Evolutionary conservation across 2,888 invertebrate genomes (phyloP).

Genomic region (Gymnoscelis rufifasciata): DNA sequence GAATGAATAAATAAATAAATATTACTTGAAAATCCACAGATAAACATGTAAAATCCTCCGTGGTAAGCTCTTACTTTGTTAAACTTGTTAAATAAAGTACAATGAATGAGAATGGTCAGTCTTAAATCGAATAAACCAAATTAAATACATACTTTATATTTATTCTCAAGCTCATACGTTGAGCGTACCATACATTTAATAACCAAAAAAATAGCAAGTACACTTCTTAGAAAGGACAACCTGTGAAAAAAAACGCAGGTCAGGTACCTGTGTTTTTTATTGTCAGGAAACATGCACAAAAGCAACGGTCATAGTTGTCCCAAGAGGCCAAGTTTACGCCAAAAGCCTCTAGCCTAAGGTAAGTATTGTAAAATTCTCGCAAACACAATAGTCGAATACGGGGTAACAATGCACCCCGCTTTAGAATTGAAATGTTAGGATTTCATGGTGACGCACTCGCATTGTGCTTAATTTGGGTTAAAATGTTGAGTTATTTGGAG

Average conservation of each 20-base stretch:
- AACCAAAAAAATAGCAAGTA: conserved; percentile 15
- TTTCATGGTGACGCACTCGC: conserved; percentile 23
- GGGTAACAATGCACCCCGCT: conserved; percentile 14
- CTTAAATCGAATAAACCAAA: background rate
- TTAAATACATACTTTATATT: background rate
- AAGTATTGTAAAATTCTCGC: conserved; percentile 20
- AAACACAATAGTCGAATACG: conserved; percentile 19
- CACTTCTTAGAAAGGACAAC: conserved; percentile 20
- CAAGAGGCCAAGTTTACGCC: conserved; percentile 17
- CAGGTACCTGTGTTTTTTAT: conserved; percentile 49
- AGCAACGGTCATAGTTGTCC: conserved; percentile 45
- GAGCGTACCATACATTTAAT: conserved; percentile 7
- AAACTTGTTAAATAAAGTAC: too few species aligned
- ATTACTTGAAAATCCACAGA: too few species aligned
- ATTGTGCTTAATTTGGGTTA: conserved; percentile 17
- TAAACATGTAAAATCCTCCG: too few species aligned
- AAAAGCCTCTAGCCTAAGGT: conserved; percentile 12
- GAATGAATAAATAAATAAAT: too few species aligned
- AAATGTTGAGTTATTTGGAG: conserved; percentile 4
- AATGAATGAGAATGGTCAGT: too few species aligned
- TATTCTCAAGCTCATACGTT: background rate
- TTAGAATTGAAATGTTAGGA: conserved; percentile 28
- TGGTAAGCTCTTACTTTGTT: too few species aligned
- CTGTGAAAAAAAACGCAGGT: conserved; percentile 31
- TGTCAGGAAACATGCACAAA: conserved; percentile 68